Conservation (phyloP, 2,797 vertebrate species). For the Pantherophis alleghaniensis region DNA sequence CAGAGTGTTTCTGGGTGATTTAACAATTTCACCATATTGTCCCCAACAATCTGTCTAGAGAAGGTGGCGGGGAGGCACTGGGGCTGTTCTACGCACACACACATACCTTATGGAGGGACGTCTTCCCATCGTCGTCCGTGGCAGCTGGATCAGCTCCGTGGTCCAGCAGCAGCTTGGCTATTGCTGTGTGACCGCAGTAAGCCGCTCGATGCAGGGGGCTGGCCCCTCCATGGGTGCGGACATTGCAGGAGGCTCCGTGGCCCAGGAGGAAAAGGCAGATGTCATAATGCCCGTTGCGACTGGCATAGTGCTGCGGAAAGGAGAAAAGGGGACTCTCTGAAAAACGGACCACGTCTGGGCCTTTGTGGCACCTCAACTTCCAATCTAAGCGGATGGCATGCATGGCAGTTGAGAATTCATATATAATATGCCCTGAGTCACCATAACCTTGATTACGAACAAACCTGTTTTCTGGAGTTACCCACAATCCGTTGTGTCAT, state of each 20-base stretch:
- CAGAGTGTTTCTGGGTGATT: too few species aligned
- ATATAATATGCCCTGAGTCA: background rate
- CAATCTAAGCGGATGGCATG: too few species aligned
- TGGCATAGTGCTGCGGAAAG: slow-evolving; percentile 85
- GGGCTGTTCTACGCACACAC: background rate
- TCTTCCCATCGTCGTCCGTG: slow-evolving; percentile 81
- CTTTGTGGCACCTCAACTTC: background rate
- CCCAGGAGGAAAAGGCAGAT: slow-evolving; percentile 84
- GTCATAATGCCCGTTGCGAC: slow-evolving; percentile 80
- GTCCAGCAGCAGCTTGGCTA: slow-evolving; percentile 78
- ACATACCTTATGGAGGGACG: slow-evolving; percentile 87
- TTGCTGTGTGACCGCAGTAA: slow-evolving; percentile 82
- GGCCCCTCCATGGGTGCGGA: slow-evolving; percentile 81
- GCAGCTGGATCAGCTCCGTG: slow-evolving; percentile 76
- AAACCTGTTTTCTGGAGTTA: background rate
- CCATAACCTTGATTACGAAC: too few species aligned
- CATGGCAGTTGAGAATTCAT: background rate
- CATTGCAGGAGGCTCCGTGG: slow-evolving; percentile 76
- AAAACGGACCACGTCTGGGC: background rate
- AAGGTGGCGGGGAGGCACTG: rapidly evolving
- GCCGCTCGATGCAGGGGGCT: slow-evolving; percentile 87
- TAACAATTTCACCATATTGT: too few species aligned
- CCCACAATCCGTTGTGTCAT: background rate
- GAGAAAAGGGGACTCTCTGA: background rate
- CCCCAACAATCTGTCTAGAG: background rate